These are phyloP conservation scores for Spinus olivaceus DNA, from an alignment of 2,797 vertebrate species.

Conservation along the genomic window DNA sequence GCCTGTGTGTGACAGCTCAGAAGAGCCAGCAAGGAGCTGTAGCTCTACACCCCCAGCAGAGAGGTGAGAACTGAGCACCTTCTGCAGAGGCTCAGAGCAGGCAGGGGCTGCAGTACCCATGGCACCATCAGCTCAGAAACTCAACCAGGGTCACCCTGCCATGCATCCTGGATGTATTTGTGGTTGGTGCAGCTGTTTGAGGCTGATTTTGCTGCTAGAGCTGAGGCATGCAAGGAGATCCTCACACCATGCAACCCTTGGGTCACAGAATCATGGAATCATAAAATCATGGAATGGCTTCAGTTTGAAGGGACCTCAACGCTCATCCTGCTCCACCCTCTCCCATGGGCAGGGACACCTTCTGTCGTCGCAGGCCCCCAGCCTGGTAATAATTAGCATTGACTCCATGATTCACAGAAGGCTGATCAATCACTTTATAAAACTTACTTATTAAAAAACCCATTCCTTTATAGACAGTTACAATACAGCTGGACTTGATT, in stretches of 20 bases:
- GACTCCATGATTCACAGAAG: background rate
- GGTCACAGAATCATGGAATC: background rate
- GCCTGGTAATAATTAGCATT: background rate
- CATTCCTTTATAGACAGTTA: background rate
- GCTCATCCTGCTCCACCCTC: background rate
- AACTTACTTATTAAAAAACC: background rate
- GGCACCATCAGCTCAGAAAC: background rate
- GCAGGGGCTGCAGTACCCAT: background rate
- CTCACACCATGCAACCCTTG: accelerated
- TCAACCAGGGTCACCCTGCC: background rate
- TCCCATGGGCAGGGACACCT: background rate
- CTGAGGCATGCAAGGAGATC: background rate
- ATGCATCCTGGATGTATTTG: background rate
- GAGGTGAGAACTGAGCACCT: background rate
- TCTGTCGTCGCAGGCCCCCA: background rate
- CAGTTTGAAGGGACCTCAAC: background rate
- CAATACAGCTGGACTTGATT: background rate
- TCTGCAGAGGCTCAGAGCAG: background rate
- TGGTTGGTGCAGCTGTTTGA: background rate
- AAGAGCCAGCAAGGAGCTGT: background rate
- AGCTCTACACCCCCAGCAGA: background rate
- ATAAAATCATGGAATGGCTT: background rate
- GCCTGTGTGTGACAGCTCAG: background rate
- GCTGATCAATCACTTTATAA: background rate
- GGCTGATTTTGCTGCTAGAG: background rate